Base-by-base conservation (phyloP, 2,888 invertebrate genomes). In the Papilio protenor region DNA sequence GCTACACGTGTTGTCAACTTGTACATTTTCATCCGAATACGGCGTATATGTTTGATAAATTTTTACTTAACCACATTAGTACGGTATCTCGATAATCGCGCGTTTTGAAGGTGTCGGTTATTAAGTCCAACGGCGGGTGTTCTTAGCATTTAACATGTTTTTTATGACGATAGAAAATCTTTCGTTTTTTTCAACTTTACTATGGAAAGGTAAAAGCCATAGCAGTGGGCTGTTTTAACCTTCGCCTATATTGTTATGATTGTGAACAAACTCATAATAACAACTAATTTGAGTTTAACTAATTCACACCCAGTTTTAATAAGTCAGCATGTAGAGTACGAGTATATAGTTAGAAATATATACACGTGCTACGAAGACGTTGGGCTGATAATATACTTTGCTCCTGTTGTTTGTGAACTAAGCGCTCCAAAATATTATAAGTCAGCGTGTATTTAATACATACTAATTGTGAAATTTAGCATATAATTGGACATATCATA, bases 1-100 rank as follows among this genome's bases (percentile, higher is more conserved):
- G 87, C 88, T 92, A 94, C 94, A 94, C 91, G 89, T 94, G 94
- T 94, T 94, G 93, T 94, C 94, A 93, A 93, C 92, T 94, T 94
- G 94, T 94, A 94, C 89, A 91, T 92, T 93, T 94, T 93, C 92
- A 93, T 93, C 92, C 92, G 89, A 94, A 93, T 93, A 92, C 86
- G 87, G 85, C 45, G n/a, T 69, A 45, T 89, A 89, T 88, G 89
- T 92, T 91, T 92, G 91, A 93, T 92, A 92, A 92, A 92, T 92
- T 91, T 69, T 88, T 84, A 91, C 91, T 89, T 91, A 90, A 89
- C 88, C 87, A 90, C 87, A 93, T 93, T 92, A 92, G 90, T 91
- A 88, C 90, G 90, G 90, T 90, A 92, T 90, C 87, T 86, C 88
- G 91, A 91, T 92, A 90, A 91, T 91, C 89, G 91, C 87, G 82